Evolutionary conservation across 2,888 invertebrate genomes (phyloP).

Genomic region (Ichneumoninae sp.): DNA sequence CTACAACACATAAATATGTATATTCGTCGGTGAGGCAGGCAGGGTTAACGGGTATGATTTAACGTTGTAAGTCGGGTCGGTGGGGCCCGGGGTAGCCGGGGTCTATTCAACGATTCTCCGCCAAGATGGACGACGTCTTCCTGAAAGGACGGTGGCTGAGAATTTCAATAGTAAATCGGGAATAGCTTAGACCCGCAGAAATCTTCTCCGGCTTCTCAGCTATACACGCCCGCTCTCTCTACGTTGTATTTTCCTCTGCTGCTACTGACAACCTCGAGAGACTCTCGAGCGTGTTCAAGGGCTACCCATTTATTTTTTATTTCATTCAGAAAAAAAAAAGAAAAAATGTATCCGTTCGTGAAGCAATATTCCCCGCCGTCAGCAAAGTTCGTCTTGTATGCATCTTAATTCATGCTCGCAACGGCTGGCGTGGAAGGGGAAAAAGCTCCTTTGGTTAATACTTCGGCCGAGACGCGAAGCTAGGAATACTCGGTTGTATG

Average conservation of each 20-base stretch:
- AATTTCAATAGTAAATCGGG: constrained; percentile 78
- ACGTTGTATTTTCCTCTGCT: constrained; percentile 27
- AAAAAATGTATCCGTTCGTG: no score
- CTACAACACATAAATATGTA: constrained; percentile 61
- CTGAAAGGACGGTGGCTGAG: constrained; percentile 75
- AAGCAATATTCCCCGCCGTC: no score
- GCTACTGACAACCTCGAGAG: constrained; percentile 64
- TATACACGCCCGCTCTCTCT: neutral
- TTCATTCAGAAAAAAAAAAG: neutral
- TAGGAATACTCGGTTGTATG: constrained; percentile 29
- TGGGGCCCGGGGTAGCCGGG: constrained; percentile 52
- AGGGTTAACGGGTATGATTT: constrained; percentile 74
- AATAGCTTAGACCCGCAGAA: constrained; percentile 70
- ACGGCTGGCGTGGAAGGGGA: no score
- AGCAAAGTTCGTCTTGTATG: no score
- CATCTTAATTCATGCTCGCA: no score
- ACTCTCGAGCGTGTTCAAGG: constrained; percentile 57
- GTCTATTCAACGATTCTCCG: constrained; percentile 60
- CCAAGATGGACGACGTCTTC: constrained; percentile 78
- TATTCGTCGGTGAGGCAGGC: constrained; percentile 38
- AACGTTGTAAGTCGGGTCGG: constrained; percentile 69
- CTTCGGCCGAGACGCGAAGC: constrained; percentile 23
- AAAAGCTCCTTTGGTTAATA: neutral
- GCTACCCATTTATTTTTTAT: constrained; percentile 23
- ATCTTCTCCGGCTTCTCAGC: constrained; percentile 48